These are phyloP conservation scores for Agrilus planipennis DNA, from an alignment of 1,140 invertebrate species.

Conservation along the genomic window DNA sequence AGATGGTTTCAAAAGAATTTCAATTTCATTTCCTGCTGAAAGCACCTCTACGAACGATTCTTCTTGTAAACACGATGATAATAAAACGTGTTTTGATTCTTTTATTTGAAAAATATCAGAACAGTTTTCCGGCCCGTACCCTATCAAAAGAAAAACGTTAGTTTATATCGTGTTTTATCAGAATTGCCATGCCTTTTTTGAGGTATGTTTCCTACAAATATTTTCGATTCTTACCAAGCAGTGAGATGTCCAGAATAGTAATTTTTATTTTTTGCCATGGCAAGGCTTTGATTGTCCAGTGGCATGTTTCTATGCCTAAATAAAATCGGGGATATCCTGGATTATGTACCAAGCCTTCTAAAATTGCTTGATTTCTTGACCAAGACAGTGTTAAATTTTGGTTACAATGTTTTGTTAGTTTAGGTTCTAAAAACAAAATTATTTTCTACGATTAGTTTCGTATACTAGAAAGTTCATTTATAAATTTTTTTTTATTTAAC, in stretches of 20 bases:
- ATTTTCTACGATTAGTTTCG: too few relatives aligned
- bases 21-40: conserved; percentile 20
- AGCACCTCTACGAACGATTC: conserved; percentile 20
- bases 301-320: conserved; percentile 40
- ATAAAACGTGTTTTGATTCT: conserved; percentile 21
- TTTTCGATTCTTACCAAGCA: conserved; percentile 38
- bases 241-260: conserved; percentile 44
- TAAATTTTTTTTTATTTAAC: too few relatives aligned
- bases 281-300: conserved; percentile 40
- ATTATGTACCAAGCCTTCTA: conserved; percentile 43
- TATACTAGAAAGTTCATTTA: too few relatives aligned
- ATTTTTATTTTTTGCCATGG: conserved; percentile 41
- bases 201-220: too few relatives aligned
- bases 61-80: conserved; percentile 22
- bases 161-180: not conserved
- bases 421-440: not conserved
- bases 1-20: conserved; percentile 16
- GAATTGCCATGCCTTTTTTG: too few relatives aligned
- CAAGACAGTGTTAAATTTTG: conserved; percentile 34
- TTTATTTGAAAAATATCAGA: conserved; percentile 23
- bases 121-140: conserved; percentile 11
- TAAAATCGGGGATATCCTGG: conserved; percentile 53
- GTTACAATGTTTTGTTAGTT: conserved; percentile 39
- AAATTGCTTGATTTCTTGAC: conserved; percentile 31
- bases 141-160: conserved; percentile 1